Base-by-base conservation (phyloP, 2,797 vertebrate species). In the Urosaurus nigricauda region DNA sequence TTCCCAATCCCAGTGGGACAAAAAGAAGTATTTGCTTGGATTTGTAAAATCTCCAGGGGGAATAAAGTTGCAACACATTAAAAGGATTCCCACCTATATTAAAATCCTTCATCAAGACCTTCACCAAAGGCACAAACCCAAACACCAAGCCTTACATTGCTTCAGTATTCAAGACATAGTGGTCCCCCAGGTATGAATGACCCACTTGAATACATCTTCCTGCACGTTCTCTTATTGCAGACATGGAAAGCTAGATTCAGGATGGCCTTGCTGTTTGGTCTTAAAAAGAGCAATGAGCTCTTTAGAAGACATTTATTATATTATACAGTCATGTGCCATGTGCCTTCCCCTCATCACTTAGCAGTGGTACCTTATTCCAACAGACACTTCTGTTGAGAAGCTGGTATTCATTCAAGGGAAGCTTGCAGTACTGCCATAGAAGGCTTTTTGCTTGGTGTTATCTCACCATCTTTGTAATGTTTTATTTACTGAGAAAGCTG, bases 21-120 rank as follows among this genome's bases (percentile, higher is more conserved):
- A 47, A n/a, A 65, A 83, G 73, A 58, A 37, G 5, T 47, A 75
- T 92, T 51, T 32, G 19, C 71, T 95, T 96, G 95, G 91, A 92
- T 95, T 94, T 95, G 21, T 53, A n/a, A 77, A 74, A 40, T 11
- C 43, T 29, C 19, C 19, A n/a, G 63, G 7, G 73, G 21, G 29
- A 6, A 2, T 13, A 75, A 47, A 88, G 47, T 51, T 65, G 71
- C 43, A 53, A 51, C 24, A 51, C 32, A 16, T 11, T 58, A 12
- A 35, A 87, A 24, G 37, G 40, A 79, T 13, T 2, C 51, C 47
- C 29, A 65, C 73, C 29, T 26, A 40, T 24, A 74, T 80, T 68
- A 75, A 75, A 53, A 11, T 11, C 26, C n/a, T 89, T 53, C n/a
- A 82, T 7, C 19, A 79, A 40, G 24, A 70, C 29, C 35, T 43